A percentile compares a stretch with the other conserved stretches of the same genome.
These are phyloP conservation scores for Acanthochromis polyacanthus DNA, from an alignment of 2,113 vertebrate genomes.

Conservation along the genomic window DNA sequence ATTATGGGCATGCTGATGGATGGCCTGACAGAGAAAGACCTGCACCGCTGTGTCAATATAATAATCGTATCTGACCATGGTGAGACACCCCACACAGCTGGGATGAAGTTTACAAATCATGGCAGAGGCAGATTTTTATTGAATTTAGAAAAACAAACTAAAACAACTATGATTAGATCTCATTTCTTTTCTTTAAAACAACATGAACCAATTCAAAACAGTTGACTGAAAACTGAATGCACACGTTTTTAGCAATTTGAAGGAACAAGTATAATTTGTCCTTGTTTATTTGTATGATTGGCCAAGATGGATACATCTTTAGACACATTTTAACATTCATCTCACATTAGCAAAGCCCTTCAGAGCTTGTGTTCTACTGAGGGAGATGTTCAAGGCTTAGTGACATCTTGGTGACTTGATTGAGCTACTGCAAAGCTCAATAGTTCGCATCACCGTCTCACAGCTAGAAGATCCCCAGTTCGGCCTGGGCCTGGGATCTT, in stretches of 20 bases:
- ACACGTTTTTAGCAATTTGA: no score
- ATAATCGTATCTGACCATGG: slow-evolving; percentile 95
- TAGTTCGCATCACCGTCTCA: no score
- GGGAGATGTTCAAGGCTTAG: neutral
- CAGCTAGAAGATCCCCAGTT: no score
- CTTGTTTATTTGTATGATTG: no score
- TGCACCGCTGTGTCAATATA: slow-evolving; percentile 92
- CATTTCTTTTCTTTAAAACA: no score
- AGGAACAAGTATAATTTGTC: no score
- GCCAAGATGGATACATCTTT: neutral
- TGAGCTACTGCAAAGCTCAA: neutral
- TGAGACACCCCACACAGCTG: slow-evolving; percentile 71
- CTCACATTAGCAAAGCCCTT: neutral
- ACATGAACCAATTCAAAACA: no score
- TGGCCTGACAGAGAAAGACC: slow-evolving; percentile 88
- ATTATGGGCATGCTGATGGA: slow-evolving; percentile 92
- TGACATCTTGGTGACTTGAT: slow-evolving; percentile 25
- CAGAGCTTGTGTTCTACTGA: neutral
- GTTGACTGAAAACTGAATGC: no score
- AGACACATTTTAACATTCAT: neutral
- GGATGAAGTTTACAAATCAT: neutral
- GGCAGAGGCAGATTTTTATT: neutral
- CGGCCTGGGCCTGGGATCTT: no score
- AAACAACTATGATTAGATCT: no score
- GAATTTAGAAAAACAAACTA: neutral